These are phyloP conservation scores for Bombus ignitus DNA, from an alignment of 1,140 invertebrate species.

Conservation along the genomic window DNA sequence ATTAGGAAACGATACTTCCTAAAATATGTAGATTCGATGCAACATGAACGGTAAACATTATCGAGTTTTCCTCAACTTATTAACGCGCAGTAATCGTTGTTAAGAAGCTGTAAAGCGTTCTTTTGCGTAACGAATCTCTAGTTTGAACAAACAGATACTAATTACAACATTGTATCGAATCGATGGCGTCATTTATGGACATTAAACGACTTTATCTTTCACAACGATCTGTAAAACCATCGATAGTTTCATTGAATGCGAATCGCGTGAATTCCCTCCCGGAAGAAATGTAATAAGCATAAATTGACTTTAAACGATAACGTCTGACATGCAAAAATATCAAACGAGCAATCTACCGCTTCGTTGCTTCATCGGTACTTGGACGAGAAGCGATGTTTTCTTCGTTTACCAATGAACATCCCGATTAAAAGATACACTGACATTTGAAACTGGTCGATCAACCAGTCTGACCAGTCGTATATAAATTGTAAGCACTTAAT, in stretches of 20 bases:
- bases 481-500: not conserved
- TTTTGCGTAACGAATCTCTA: constrained; percentile 34
- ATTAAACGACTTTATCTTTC: constrained; percentile 16
- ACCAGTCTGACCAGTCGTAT: not conserved
- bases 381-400: not conserved
- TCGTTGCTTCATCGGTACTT: not conserved
- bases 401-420: too few relatives aligned
- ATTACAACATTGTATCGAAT: constrained; percentile 29
- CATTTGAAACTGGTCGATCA: not conserved
- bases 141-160: not conserved
- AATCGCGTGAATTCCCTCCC: not conserved
- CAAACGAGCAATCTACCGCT: not conserved
- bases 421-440: not conserved
- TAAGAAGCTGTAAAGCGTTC: constrained; percentile 9
- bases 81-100: not conserved
- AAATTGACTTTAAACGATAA: not conserved
- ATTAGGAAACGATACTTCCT: not conserved
- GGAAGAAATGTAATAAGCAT: not conserved
- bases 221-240: not conserved
- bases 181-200: not conserved
- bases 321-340: not conserved
- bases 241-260: not conserved
- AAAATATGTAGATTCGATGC: too few relatives aligned
- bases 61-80: not conserved
- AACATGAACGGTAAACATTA: too few relatives aligned